These are phyloP conservation scores for Matsumyia berberina DNA, from an alignment of 2,888 invertebrate species.

Conservation along the genomic window DNA sequence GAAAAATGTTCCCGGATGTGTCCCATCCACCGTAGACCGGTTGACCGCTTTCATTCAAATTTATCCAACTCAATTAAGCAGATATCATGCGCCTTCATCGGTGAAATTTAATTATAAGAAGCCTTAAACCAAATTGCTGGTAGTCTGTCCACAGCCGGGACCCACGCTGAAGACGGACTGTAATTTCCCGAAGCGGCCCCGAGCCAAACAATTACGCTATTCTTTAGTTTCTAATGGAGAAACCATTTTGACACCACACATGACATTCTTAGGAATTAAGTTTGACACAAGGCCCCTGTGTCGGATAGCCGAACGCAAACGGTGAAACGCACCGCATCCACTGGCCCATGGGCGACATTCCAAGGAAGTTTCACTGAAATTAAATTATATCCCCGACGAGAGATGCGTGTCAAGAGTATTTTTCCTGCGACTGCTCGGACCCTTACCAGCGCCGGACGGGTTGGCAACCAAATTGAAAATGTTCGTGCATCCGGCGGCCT, in stretches of 20 bases:
- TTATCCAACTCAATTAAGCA: slow-evolving; percentile 61
- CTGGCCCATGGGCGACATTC: slow-evolving; percentile 50
- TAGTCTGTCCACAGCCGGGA: slow-evolving; percentile 6
- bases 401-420: slow-evolving; percentile 64
- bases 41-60: slow-evolving; percentile 11
- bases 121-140: slow-evolving; percentile 59
- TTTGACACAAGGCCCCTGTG: slow-evolving; percentile 52
- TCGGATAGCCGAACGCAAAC: neutral
- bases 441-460: neutral
- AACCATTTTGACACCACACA: slow-evolving; percentile 58
- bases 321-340: slow-evolving; percentile 14
- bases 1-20: slow-evolving; percentile 27
- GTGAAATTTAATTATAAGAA: slow-evolving; percentile 70
- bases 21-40: neutral
- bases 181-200: slow-evolving; percentile 54
- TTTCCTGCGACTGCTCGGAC: neutral
- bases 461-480: slow-evolving; percentile 50
- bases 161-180: slow-evolving; percentile 16
- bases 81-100: slow-evolving; percentile 53
- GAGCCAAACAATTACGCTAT: slow-evolving; percentile 64
- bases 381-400: slow-evolving; percentile 58
- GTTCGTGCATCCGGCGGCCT: slow-evolving; percentile 31
- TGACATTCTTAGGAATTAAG: slow-evolving; percentile 54
- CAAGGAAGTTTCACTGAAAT: slow-evolving; percentile 60
- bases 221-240: slow-evolving; percentile 70